Base-by-base conservation (phyloP, 2,888 invertebrate genomes). In the Acleris literana region DNA sequence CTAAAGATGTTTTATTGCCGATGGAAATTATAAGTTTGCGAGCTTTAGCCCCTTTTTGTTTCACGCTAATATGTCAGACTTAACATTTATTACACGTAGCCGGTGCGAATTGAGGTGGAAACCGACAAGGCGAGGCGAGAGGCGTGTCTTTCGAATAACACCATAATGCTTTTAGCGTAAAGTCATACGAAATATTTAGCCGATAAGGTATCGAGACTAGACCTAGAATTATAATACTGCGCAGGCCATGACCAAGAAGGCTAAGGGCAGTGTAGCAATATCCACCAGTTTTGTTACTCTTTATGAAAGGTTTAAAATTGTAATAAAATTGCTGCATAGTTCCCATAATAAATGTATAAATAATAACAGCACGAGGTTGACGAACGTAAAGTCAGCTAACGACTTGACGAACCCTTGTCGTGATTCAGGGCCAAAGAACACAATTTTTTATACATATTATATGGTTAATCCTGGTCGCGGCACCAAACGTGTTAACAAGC, bases 21-120 rank as follows among this genome's bases (percentile, higher is more conserved):
- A 18, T 16, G 56, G 55, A 44, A 66, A 51, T 25, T 5, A 16
- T 17, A 20, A 29, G 48, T 39, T 54, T 48, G 54, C 17, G 5
- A 17, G 25, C 44, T 44, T 55, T 4, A 17, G n/a, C 20, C 22
- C 43, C 39, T 48, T 43, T 58, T 54, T 39, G 39, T 57, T 66
- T 62, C 52, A 57, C 57, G 66, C 57, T 62, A 66, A 62, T 66
- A 53, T 66, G 61, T 52, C 61, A 57, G 60, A 22, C 52, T 66
- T 61, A 52, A 62, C 16, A 44, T 66, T 66, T 56, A 65, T 57
- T 61, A 25, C 55, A 51, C 49, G 46, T 53, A 53, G 56, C 52
- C 46, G 52, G 13, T 22, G 55, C 52, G 25, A 62, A 55, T 62
- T 52, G 18, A 61, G 39, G 46, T 53, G 62, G 66, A 62, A 65